These are phyloP conservation scores for Lutraria rhynchaena DNA, from an alignment of 1,140 invertebrate species.

Conservation along the genomic window DNA sequence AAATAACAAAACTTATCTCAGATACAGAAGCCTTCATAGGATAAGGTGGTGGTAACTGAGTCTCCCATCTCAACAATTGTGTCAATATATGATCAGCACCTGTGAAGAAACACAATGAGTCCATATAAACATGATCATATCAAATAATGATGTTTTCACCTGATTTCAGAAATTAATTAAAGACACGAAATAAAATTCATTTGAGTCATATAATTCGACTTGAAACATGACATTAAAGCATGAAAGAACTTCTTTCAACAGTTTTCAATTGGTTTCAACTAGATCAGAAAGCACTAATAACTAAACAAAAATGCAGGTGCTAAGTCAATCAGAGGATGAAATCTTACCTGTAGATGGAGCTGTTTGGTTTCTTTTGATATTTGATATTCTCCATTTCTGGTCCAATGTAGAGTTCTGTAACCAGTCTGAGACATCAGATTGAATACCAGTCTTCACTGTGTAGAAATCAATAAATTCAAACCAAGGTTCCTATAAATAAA, in stretches of 20 bases:
- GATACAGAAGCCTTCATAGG: conserved; percentile 72
- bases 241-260: too few species aligned
- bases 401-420: background rate
- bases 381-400: conserved; percentile 9
- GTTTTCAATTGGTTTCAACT: too few species aligned
- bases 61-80: conserved; percentile 86
- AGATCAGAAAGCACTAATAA: too few species aligned
- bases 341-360: background rate
- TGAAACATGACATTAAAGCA: too few species aligned
- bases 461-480: conserved; percentile 87
- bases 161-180: too few species aligned
- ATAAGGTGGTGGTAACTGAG: conserved; percentile 69
- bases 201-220: too few species aligned
- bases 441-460: conserved; percentile 79
- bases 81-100: conserved; percentile 76
- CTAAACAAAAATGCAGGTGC: too few species aligned
- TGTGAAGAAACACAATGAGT: conserved; percentile 60
- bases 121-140: too few species aligned
- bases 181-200: too few species aligned
- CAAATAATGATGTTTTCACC: too few species aligned
- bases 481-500: conserved; percentile 84
- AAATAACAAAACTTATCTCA: conserved; percentile 67
- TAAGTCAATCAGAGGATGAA: too few species aligned
- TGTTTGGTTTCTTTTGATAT: conserved; percentile 3
- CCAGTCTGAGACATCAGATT: conserved; percentile 34